A percentile compares a stretch with the other conserved stretches of the same genome.
Evolutionary conservation across 2,113 vertebrate genomes (phyloP).

Genomic region (Zingel zingel): DNA sequence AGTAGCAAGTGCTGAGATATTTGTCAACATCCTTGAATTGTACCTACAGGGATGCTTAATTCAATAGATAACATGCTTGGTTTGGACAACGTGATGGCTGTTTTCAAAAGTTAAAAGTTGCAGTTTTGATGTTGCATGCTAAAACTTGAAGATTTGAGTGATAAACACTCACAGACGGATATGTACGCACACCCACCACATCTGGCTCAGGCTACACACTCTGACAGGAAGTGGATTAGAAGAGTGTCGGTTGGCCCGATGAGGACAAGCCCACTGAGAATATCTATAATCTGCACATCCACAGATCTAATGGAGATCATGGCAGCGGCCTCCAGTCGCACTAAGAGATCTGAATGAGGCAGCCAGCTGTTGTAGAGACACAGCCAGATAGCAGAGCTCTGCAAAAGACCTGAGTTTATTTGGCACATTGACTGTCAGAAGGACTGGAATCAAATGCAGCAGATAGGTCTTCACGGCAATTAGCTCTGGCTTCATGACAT

Average conservation of each 20-base stretch:
- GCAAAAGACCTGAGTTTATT: conserved; percentile 26
- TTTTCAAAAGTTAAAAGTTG: conserved; percentile 30
- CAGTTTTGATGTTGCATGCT: conserved; percentile 16
- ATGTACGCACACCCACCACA: conserved; percentile 34
- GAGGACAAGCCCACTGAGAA: conserved; percentile 59
- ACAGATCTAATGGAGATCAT: conserved; percentile 49
- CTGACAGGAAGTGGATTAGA: conserved; percentile 74
- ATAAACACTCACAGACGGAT: conserved; percentile 14
- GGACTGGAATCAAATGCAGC: conserved; percentile 2
- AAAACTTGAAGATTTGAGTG: conserved; percentile 41
- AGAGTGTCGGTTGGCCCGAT: conserved; percentile 29
- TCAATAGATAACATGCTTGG: conserved; percentile 13
- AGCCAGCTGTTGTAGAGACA: conserved; percentile 55
- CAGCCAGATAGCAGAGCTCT: conserved; percentile 15
- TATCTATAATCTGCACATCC: conserved; percentile 64
- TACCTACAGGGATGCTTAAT: conserved; percentile 13
- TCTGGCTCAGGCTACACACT: conserved; percentile 47
- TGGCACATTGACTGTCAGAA: background rate
- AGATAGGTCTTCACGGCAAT: background rate
- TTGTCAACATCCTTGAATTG: conserved; percentile 29
- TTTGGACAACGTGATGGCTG: background rate
- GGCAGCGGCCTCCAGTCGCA: conserved; percentile 36
- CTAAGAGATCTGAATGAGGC: conserved; percentile 46
- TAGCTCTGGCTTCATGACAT: conserved; percentile 18
- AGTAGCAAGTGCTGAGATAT: conserved; percentile 16